Base-by-base conservation (phyloP, 2,113 vertebrate species). In the Madoqua kirkii region DNA sequence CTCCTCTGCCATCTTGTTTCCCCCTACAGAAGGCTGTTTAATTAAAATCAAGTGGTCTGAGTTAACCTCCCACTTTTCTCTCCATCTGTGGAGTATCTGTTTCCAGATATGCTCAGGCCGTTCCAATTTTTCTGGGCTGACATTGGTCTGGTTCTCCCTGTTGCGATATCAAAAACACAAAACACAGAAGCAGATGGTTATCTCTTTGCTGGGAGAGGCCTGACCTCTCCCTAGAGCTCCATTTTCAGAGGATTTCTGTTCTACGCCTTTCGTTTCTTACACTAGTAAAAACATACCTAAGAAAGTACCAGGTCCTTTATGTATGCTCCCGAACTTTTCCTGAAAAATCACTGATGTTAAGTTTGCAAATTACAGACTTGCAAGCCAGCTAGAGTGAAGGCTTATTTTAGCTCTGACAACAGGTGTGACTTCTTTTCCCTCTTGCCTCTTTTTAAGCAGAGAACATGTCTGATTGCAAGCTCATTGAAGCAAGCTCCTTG, bases 31-130 rank as follows among this genome's bases (percentile, higher is more conserved):
- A 97, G 96, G 96, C 71, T 13, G 36, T 96, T 97, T 98, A 97
- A 98, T 98, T 97, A 98, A 98, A 98, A 98, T 96, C 95, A 97
- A 98, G 96, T 97, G 96, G 89, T 97, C 94, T 87, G 83, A 97
- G 91, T 97, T 97, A 94, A 96, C 97, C 94, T 97, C 97, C 95
- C 89, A 92, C 97, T 96, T 96, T 94, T 85, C 91, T 97, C 93
- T 97, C 97, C 97, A 98, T 98, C 98, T 98, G 96, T 97, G 71
- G 85, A 98, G 93, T 95, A 17, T 98, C 96, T 97, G 97, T 83
- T 98, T 98, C 97, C 97, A 98, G 97, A 97, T 88, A 90, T 5
- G 54, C 48, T 60, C 74, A 40, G 89, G 45, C 91, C n/a, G 91
- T 87, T 94, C 97, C 93, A 96, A n/a, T 59, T 95, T 97, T 52